These are phyloP conservation scores for Biston betularia DNA, from an alignment of 2,888 invertebrate species.

Conservation along the genomic window DNA sequence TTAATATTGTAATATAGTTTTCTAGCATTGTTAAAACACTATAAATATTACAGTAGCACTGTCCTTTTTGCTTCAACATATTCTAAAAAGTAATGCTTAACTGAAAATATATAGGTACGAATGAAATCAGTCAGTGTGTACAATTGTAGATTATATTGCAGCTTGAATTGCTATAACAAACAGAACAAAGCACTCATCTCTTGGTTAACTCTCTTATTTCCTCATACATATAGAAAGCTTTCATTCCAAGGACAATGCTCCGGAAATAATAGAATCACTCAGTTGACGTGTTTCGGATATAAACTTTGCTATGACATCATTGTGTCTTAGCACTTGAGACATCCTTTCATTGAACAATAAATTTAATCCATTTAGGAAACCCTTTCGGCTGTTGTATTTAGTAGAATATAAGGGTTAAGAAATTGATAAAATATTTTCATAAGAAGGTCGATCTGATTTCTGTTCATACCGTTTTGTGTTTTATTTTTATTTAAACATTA, in stretches of 20 bases:
- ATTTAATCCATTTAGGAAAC: constrained; percentile 36
- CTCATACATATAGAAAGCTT: constrained; percentile 35
- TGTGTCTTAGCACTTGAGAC: constrained; percentile 33
- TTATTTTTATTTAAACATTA: background rate
- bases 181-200: constrained; percentile 21
- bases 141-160: constrained; percentile 8
- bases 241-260: constrained; percentile 48
- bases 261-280: constrained; percentile 53
- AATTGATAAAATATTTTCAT: constrained; percentile 19
- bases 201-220: constrained; percentile 30
- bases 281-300: constrained; percentile 50
- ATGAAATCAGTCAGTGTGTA: background rate
- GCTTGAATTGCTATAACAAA: constrained; percentile 20
- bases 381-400: constrained; percentile 20
- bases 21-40: no score
- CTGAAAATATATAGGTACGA: background rate
- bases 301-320: constrained; percentile 37
- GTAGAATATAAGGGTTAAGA: constrained; percentile 24
- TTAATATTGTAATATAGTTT: no score
- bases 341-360: constrained; percentile 41
- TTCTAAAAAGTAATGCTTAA: background rate
- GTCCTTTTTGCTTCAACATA: background rate
- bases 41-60: background rate
- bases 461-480: background rate
- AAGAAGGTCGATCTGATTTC: constrained; percentile 14